Conservation (phyloP, 2,113 vertebrate genomes). For the Psittacara wagleri region DNA sequence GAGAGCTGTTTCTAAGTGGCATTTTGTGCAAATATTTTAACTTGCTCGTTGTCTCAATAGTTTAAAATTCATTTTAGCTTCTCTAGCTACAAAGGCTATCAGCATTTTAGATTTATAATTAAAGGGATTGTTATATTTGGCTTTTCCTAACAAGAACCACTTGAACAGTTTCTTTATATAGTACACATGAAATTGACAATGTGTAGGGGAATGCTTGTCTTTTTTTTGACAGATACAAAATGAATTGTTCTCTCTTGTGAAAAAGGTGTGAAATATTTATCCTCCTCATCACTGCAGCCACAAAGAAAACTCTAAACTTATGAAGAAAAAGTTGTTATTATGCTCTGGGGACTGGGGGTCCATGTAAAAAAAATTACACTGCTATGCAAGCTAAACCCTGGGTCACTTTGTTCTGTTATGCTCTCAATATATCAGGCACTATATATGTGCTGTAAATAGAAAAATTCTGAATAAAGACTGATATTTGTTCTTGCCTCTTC, state of each 20-base stretch:
- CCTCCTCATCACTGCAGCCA: neutral
- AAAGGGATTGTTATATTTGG: neutral
- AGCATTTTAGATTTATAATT: neutral
- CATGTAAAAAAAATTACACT: neutral
- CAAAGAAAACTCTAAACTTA: neutral
- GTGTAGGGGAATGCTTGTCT: neutral
- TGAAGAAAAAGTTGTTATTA: neutral
- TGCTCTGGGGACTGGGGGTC: neutral
- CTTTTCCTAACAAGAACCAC: slow-evolving; percentile 18
- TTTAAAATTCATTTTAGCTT: neutral
- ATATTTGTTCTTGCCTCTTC: neutral
- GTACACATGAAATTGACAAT: neutral
- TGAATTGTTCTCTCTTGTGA: neutral
- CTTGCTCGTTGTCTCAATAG: neutral
- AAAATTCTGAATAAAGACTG: neutral
- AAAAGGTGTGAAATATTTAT: neutral
- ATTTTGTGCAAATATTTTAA: neutral
- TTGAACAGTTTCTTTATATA: slow-evolving; percentile 12
- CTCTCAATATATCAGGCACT: neutral
- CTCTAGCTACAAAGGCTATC: neutral
- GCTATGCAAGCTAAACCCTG: neutral
- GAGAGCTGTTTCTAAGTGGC: neutral
- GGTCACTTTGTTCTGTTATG: neutral
- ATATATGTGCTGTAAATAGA: neutral
- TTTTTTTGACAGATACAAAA: neutral